Percentiles rank a stretch among this genome's conserved stretches.
phyloP scores from a whole-genome alignment of 2,888 invertebrate genomes.

The Nymphalis c-album region DNA sequence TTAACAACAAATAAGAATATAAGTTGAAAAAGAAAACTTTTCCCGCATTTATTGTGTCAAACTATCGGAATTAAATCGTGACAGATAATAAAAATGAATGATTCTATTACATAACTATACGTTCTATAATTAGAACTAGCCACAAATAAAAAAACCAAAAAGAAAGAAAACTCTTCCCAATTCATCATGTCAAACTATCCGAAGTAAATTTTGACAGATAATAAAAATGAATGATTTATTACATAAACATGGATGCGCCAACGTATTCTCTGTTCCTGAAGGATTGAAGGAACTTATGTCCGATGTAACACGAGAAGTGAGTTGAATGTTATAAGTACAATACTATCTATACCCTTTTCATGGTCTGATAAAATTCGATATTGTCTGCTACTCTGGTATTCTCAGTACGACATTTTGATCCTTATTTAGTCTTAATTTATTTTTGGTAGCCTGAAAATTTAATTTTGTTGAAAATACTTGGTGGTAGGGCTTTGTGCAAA shows the following conservation, averaged over 20 bases:
- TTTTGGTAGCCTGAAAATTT: too few relatives aligned
- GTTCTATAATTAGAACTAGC: not conserved
- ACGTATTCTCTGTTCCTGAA: slow-evolving; percentile 81
- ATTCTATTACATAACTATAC: slow-evolving; percentile 36
- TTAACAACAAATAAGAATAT: not conserved
- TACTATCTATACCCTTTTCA: too few relatives aligned
- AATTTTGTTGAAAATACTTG: too few relatives aligned
- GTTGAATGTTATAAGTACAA: slow-evolving; percentile 5
- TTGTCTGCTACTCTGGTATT: too few relatives aligned
- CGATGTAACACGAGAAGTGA: slow-evolving; percentile 87
- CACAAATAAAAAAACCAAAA: not conserved
- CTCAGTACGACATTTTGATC: too few relatives aligned
- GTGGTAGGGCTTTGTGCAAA: too few relatives aligned
- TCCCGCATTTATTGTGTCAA: not conserved
- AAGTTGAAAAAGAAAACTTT: not conserved
- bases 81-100: slow-evolving; percentile 59
- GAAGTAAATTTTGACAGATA: not conserved
- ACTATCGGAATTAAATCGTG: not conserved
- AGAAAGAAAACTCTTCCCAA: not conserved
- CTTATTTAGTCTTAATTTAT: too few relatives aligned
- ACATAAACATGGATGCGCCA: slow-evolving; percentile 71
- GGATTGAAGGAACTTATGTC: slow-evolving; percentile 87
- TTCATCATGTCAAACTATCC: not conserved
- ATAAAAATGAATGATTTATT: slow-evolving; percentile 67
- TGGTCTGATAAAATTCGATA: too few relatives aligned